phyloP scores from a whole-genome alignment of 2,113 vertebrate species.

The Rynchops niger region DNA sequence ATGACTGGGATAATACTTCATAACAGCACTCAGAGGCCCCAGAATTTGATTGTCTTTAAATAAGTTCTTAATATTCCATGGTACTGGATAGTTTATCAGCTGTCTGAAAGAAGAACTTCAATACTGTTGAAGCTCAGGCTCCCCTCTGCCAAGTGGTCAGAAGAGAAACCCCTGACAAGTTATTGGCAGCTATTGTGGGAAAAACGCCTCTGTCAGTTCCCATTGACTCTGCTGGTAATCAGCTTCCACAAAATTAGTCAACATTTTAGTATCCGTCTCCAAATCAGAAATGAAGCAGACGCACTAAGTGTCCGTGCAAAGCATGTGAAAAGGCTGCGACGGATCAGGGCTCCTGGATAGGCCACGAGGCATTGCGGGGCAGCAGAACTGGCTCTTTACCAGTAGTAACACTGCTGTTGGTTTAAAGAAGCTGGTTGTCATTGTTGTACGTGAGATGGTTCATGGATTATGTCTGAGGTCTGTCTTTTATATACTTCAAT shows the following conservation, averaged over 20 bases:
- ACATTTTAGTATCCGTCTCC: not conserved
- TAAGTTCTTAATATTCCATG: not conserved
- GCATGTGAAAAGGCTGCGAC: not conserved
- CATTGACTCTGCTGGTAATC: not conserved
- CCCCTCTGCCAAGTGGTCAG: not conserved
- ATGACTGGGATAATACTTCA: not conserved
- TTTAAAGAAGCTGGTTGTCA: not conserved
- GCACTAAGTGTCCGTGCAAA: rapidly evolving
- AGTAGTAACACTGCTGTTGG: not conserved
- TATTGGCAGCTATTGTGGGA: not conserved
- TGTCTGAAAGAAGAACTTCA: not conserved
- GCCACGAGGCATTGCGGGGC: not conserved
- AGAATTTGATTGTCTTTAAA: not conserved
- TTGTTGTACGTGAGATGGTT: not conserved
- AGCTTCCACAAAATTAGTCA: not conserved
- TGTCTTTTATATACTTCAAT: not conserved
- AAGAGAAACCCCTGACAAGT: not conserved
- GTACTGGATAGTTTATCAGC: not conserved
- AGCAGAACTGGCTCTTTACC: not conserved
- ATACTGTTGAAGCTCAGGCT: not conserved
- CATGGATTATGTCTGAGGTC: not conserved
- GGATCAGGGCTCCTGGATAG: not conserved
- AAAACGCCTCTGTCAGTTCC: not conserved
- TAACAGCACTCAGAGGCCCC: not conserved
- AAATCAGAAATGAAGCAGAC: not conserved